Evolutionary conservation across 2,888 invertebrate genomes (phyloP).

Genomic region (Drosophila borealis): DNA sequence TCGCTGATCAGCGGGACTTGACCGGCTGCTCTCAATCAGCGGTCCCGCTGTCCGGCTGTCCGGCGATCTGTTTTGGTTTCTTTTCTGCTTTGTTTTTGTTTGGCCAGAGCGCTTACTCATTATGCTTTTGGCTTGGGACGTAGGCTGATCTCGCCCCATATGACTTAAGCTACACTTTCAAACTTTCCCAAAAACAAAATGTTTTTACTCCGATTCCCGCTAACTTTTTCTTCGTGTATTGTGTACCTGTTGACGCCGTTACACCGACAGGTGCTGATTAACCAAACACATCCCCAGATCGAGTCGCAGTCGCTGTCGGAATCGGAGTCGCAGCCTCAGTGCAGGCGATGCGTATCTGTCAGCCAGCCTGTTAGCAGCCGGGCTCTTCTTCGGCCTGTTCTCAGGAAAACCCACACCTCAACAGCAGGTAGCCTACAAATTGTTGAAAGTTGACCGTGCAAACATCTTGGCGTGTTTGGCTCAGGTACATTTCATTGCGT

Average conservation of each 20-base stretch:
- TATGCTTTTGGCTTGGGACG: constrained; percentile 27
- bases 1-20: constrained; percentile 42
- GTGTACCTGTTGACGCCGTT: constrained; percentile 71
- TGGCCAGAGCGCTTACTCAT: constrained; percentile 52
- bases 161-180: constrained; percentile 69
- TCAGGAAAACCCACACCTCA: constrained; percentile 77
- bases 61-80: constrained; percentile 34
- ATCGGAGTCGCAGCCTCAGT: constrained; percentile 25
- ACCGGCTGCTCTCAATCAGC: constrained; percentile 56
- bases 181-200: constrained; percentile 65
- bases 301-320: neutral
- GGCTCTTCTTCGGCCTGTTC: constrained; percentile 52
- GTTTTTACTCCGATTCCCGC: constrained; percentile 23
- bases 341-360: constrained; percentile 77
- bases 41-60: constrained; percentile 6
- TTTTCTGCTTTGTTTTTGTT: constrained; percentile 29
- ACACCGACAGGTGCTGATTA: constrained; percentile 76
- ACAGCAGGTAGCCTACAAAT: constrained; percentile 76
- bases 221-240: constrained; percentile 36
- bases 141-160: constrained; percentile 62
- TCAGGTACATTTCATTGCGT: constrained; percentile 48
- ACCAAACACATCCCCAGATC: constrained; percentile 71
- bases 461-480: constrained; percentile 60
- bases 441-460: constrained; percentile 78
- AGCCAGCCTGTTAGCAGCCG: constrained; percentile 71